Conservation (phyloP, 2,113 vertebrate species). For the Crotalus helleri region DNA sequence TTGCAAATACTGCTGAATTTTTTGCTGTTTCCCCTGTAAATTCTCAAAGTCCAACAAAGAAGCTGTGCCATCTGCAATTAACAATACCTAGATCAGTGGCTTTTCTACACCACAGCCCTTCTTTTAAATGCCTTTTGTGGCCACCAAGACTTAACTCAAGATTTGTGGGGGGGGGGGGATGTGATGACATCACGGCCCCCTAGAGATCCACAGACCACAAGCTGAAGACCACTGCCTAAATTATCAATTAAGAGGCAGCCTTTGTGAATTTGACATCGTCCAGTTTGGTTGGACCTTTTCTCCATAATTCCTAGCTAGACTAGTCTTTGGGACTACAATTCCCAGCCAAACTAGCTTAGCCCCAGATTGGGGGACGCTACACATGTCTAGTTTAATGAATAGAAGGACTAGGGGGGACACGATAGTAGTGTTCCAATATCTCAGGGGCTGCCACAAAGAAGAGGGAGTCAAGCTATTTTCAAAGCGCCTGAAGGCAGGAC, state of each 20-base stretch:
- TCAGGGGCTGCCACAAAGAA: no score
- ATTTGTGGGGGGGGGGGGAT: no score
- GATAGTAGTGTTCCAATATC: no score
- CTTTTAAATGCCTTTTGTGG: background rate
- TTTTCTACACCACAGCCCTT: background rate
- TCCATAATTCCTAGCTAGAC: background rate
- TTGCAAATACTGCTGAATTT: background rate
- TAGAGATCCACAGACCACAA: background rate
- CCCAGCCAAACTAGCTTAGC: background rate
- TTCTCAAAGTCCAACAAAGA: background rate
- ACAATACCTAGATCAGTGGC: background rate
- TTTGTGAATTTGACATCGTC: background rate
- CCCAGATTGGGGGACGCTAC: background rate
- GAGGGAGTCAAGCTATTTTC: no score
- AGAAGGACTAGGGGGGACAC: no score
- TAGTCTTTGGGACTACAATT: background rate
- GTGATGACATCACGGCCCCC: background rate
- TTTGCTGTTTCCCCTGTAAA: background rate
- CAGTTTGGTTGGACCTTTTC: background rate
- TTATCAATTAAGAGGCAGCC: background rate
- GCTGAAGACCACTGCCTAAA: background rate
- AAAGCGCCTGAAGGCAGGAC: no score
- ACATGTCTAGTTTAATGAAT: background rate
- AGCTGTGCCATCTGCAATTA: background rate
- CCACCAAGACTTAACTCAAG: background rate